phyloP scores from a whole-genome alignment of 1,140 invertebrate genomes.

The Phthorimaea operculella region DNA sequence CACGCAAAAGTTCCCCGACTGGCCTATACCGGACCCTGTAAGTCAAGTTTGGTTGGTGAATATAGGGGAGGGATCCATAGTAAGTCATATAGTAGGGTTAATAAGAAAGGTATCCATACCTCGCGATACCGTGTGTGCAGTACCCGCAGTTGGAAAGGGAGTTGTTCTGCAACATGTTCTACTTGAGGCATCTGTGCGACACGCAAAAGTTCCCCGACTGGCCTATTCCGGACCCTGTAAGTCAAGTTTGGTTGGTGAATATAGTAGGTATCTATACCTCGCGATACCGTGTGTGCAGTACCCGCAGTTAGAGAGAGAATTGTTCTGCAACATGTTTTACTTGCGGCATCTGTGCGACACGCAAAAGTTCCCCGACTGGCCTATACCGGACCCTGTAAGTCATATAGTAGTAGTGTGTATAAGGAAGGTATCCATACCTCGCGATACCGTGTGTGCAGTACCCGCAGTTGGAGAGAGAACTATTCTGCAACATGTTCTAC shows the following conservation, averaged over 20 bases:
- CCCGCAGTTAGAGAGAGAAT: slow-evolving; percentile 94
- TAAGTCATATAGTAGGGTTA: too few relatives aligned
- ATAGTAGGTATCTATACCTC: slow-evolving; percentile 98
- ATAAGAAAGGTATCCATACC: slow-evolving; percentile 99
- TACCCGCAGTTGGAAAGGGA: slow-evolving; percentile 98
- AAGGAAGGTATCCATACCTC: slow-evolving; percentile 98
- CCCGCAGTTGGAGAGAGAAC: slow-evolving; percentile 94
- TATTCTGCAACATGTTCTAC: slow-evolving; percentile 99
- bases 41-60: too few relatives aligned
- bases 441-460: slow-evolving; percentile 96
- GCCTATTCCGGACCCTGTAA: slow-evolving; percentile 96
- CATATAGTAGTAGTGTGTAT: too few relatives aligned
- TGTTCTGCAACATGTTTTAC: slow-evolving; percentile 99
- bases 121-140: slow-evolving; percentile 93
- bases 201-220: slow-evolving; percentile 91
- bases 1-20: slow-evolving; percentile 89
- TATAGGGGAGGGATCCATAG: slow-evolving; percentile 99
- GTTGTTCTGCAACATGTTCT: slow-evolving; percentile 99
- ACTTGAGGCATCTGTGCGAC: slow-evolving; percentile 96
- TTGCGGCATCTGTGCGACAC: slow-evolving; percentile 95
- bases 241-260: too few relatives aligned
- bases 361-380: slow-evolving; percentile 93
- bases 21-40: slow-evolving; percentile 97
- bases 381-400: slow-evolving; percentile 92
- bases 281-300: slow-evolving; percentile 96